Evolutionary conservation across 1,140 invertebrate genomes (phyloP).

Genomic region (Schlechtendalia chinensis): DNA sequence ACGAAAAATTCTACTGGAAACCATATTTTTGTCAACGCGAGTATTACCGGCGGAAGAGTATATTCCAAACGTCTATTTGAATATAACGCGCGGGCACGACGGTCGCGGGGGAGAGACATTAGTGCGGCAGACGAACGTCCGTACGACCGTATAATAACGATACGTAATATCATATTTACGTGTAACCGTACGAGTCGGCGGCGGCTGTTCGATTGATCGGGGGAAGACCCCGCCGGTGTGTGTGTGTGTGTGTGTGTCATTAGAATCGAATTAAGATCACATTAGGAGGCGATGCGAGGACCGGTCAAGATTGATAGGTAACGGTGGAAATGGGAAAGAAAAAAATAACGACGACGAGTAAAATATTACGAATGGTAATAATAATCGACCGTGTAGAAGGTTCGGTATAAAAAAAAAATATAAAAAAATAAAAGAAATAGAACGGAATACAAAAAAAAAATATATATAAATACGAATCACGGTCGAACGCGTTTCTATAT

Average conservation of each 20-base stretch:
- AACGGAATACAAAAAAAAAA: slow-evolving; percentile 42
- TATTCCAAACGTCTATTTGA: slow-evolving; percentile 12
- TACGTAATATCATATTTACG: not conserved
- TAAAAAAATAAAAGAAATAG: slow-evolving; percentile 25
- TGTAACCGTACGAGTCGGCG: not conserved
- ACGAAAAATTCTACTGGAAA: slow-evolving; percentile 20
- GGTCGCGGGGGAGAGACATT: slow-evolving; percentile 25
- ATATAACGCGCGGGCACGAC: not conserved
- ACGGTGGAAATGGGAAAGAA: slow-evolving; percentile 27
- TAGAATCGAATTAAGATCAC: slow-evolving; percentile 50
- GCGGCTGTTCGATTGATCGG: slow-evolving; percentile 47
- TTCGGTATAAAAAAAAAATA: slow-evolving; percentile 6
- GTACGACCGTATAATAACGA: not conserved
- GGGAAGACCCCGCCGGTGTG: slow-evolving; percentile 41
- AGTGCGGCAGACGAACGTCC: slow-evolving; percentile 11
- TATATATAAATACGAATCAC: slow-evolving; percentile 9
- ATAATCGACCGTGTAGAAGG: slow-evolving; percentile 40
- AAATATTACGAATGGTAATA: slow-evolving; percentile 45
- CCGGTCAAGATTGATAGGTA: slow-evolving; percentile 50
- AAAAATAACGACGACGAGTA: not conserved
- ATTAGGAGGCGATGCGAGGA: slow-evolving; percentile 47
- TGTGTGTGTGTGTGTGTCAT: slow-evolving; percentile 41
- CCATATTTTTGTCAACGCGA: slow-evolving; percentile 39
- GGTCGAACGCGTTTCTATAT: slow-evolving; percentile 17
- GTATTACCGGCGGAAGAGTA: slow-evolving; percentile 14